phyloP scores from a whole-genome alignment of 2,113 vertebrate species.

The Brachyhypopomus gauderio region DNA sequence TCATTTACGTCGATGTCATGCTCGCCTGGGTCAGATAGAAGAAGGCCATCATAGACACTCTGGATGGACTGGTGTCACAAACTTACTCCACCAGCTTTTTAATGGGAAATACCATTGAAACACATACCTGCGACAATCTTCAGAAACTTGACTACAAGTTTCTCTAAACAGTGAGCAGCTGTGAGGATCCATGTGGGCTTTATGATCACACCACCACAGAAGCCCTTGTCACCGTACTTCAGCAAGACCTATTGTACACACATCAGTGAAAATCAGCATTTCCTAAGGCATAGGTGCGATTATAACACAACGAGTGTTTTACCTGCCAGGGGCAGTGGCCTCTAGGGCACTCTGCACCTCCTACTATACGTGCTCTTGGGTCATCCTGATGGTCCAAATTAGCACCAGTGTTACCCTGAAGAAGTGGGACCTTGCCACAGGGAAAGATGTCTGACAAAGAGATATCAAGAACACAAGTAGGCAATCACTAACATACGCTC shows the following conservation, averaged over 20 bases:
- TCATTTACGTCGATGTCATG: conserved; percentile 70
- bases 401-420: conserved; percentile 48
- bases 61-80: too few species aligned
- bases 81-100: not conserved
- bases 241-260: conserved; percentile 78
- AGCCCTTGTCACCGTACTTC: conserved; percentile 59
- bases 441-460: conserved; percentile 78
- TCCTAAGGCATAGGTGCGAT: too few species aligned
- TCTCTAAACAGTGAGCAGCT: conserved; percentile 89
- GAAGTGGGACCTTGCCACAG: conserved; percentile 86
- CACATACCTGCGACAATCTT: conserved; percentile 80
- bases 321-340: conserved; percentile 98
- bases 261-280: not conserved
- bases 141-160: conserved; percentile 49
- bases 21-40: conserved; percentile 75
- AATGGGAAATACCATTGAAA: not conserved
- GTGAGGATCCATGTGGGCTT: conserved; percentile 85
- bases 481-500: too few species aligned
- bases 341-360: conserved; percentile 82
- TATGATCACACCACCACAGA: conserved; percentile 85
- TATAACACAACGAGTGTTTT: not conserved
- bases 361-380: conserved; percentile 80
- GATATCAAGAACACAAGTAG: not conserved
- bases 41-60: not conserved
- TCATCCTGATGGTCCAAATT: not conserved